Evolutionary conservation across 2,113 vertebrate genomes (phyloP).

Genomic region (Hippopotamus amphibius): DNA sequence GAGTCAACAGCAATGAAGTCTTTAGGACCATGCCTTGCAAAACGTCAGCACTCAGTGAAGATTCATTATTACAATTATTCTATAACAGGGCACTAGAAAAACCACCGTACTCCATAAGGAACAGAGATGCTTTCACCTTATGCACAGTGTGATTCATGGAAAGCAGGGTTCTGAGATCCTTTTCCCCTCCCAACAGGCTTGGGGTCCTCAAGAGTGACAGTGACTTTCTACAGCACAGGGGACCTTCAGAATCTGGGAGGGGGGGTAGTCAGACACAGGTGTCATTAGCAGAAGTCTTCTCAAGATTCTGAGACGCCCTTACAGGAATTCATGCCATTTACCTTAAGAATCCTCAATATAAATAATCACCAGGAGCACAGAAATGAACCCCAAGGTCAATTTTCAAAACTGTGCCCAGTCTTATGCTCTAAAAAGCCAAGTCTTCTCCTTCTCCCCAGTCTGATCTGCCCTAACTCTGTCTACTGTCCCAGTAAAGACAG

Average conservation of each 20-base stretch:
- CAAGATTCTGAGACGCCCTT: neutral
- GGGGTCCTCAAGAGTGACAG: neutral
- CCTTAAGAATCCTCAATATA: neutral
- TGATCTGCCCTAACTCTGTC: neutral
- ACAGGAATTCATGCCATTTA: neutral
- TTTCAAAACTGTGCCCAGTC: neutral
- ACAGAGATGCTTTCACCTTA: no score
- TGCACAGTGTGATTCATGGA: neutral
- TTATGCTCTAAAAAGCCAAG: neutral
- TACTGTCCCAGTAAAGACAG: neutral
- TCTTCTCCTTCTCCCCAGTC: neutral
- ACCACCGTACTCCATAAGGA: neutral
- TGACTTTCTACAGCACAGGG: neutral
- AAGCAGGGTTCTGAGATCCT: neutral
- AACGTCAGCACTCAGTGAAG: neutral
- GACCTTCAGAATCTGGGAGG: neutral
- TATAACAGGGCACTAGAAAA: neutral
- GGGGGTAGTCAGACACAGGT: neutral
- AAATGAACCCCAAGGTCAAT: neutral
- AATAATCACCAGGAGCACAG: neutral
- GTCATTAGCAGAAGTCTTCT: neutral
- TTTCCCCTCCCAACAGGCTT: neutral
- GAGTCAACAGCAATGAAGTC: neutral
- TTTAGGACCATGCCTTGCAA: neutral
- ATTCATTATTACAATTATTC: neutral